A percentile compares a stretch with the other conserved stretches of the same genome.
Conservation (phyloP, 2,888 invertebrate genomes). For the Atethmia centrago region DNA sequence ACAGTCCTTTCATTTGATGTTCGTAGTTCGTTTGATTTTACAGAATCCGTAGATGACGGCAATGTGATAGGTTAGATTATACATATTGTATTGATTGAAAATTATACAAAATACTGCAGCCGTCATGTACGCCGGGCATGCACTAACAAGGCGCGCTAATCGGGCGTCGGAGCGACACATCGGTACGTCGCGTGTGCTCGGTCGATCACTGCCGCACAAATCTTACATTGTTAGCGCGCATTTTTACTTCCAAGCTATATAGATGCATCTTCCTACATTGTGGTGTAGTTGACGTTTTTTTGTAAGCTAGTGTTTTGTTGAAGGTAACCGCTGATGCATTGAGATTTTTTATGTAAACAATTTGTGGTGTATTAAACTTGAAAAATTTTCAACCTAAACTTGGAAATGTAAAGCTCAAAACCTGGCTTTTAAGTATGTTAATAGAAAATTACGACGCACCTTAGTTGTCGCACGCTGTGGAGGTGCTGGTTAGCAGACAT, state of each 20-base stretch:
- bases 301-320: not conserved
- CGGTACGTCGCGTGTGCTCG: conserved; percentile 68
- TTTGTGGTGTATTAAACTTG: too few relatives aligned
- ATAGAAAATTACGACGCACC: too few relatives aligned
- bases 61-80: too few relatives aligned
- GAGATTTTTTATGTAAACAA: not conserved
- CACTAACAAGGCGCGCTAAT: conserved; percentile 65
- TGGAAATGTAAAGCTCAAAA: not conserved
- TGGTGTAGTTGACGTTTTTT: conserved; percentile 26
- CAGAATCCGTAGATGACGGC: too few relatives aligned
- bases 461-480: too few relatives aligned
- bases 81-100: conserved; percentile 1
- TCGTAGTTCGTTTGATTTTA: too few relatives aligned
- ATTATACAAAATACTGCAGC: conserved; percentile 27
- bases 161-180: conserved; percentile 62
- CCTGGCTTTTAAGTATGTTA: not conserved
- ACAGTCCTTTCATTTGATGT: too few relatives aligned
- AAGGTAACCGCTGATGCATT: not conserved
- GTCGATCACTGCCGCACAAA: conserved; percentile 68
- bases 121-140: conserved; percentile 60
- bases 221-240: conserved; percentile 65
- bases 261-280: conserved; percentile 59
- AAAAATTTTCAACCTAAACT: too few relatives aligned
- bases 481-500: too few relatives aligned
- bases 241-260: conserved; percentile 52